These are phyloP conservation scores for Anarsia innoxiella DNA, from an alignment of 2,888 invertebrate species.

Conservation along the genomic window DNA sequence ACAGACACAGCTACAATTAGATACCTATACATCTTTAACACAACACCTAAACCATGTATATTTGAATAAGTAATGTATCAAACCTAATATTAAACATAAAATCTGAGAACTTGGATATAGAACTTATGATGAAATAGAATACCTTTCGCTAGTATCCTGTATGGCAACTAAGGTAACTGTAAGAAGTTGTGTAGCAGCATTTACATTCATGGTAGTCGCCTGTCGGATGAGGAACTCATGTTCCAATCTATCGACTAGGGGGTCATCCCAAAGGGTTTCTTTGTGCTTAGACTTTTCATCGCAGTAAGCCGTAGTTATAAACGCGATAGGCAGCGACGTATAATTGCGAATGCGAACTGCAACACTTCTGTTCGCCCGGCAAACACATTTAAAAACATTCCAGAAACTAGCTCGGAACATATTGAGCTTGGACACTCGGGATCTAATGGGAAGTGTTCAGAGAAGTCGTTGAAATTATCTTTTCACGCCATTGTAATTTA, in stretches of 20 bases:
- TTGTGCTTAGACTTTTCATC: constrained; percentile 26
- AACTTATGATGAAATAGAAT: too few relatives aligned
- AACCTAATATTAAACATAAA: too few relatives aligned
- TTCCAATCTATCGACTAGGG: constrained; percentile 46
- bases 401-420: constrained; percentile 50
- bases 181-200: constrained; percentile 71
- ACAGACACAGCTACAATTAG: too few relatives aligned
- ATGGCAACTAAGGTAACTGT: constrained; percentile 72
- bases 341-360: constrained; percentile 33
- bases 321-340: constrained; percentile 41
- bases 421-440: constrained; percentile 13
- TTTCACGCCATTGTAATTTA: background rate
- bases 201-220: constrained; percentile 69
- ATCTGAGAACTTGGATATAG: too few relatives aligned
- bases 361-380: constrained; percentile 27
- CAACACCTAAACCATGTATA: too few relatives aligned
- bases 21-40: too few relatives aligned
- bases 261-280: constrained; percentile 16
- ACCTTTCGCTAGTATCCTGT: constrained; percentile 71
- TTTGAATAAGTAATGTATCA: too few relatives aligned
- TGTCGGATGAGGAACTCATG: constrained; percentile 72
- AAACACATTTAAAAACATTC: constrained; percentile 32
- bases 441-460: too few relatives aligned
- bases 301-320: constrained; percentile 43
- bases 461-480: too few relatives aligned